These are phyloP conservation scores for Rostratula benghalensis DNA, from an alignment of 2,113 vertebrate species.

Conservation along the genomic window DNA sequence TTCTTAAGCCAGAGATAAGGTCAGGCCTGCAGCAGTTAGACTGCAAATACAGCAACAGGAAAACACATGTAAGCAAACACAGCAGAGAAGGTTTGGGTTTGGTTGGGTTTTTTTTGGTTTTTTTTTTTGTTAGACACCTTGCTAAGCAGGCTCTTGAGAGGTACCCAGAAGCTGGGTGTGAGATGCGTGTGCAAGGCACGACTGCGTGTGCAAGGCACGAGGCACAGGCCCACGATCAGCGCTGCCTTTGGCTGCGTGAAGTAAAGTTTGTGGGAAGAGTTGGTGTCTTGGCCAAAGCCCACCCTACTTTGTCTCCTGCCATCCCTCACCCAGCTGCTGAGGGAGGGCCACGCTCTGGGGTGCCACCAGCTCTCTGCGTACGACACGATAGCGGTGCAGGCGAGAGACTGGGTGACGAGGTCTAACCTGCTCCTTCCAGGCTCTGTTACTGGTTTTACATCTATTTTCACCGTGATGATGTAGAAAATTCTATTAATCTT, in stretches of 20 bases:
- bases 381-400: not conserved
- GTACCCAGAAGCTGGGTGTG: not conserved
- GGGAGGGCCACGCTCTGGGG: not conserved
- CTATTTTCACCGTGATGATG: not conserved
- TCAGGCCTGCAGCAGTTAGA: not conserved
- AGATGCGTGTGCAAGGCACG: not conserved
- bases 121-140: not conserved
- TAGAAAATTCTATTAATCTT: not conserved
- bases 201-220: not conserved
- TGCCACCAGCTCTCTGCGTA: not conserved
- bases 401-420: not conserved
- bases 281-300: not conserved
- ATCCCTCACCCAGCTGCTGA: not conserved
- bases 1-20: not conserved
- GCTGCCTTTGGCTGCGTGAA: not conserved
- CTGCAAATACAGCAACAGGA: not conserved
- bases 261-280: not conserved
- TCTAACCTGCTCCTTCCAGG: not conserved
- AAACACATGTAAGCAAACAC: not conserved
- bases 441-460: not conserved
- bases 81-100: not conserved
- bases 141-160: not conserved
- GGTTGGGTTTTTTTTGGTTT: no score
- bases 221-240: not conserved
- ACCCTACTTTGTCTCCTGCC: fast-evolving